These are phyloP conservation scores for Tupiocoris notatus DNA, from an alignment of 2,888 invertebrate species.

Conservation along the genomic window DNA sequence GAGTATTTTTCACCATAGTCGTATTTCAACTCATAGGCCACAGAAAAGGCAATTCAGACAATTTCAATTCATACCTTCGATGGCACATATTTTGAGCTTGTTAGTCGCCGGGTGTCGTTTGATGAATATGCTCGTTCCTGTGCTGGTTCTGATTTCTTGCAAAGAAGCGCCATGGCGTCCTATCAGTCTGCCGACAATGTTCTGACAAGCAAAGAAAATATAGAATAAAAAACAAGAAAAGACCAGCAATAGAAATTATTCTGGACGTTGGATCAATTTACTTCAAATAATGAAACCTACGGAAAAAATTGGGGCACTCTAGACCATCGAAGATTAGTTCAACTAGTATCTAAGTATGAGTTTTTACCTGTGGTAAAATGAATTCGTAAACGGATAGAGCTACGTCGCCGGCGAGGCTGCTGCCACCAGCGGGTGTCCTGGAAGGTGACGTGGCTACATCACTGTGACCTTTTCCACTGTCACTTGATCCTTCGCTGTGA, in stretches of 20 bases:
- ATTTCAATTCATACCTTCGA: conserved; percentile 73
- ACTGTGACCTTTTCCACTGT: conserved; percentile 79
- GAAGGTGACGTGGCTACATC: conserved; percentile 68
- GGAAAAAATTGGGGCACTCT: too few relatives aligned
- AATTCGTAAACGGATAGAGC: conserved; percentile 65
- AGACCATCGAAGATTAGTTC: too few relatives aligned
- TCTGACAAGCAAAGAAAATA: too few relatives aligned
- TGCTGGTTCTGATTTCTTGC: conserved; percentile 73
- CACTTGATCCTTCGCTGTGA: conserved; percentile 74
- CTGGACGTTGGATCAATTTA: too few relatives aligned
- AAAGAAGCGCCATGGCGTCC: conserved; percentile 80
- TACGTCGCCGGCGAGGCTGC: conserved; percentile 52
- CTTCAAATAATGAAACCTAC: too few relatives aligned
- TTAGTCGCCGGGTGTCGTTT: conserved; percentile 71
- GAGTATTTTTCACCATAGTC: background rate
- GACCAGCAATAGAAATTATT: too few relatives aligned
- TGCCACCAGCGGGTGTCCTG: conserved; percentile 58
- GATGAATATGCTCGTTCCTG: conserved; percentile 76
- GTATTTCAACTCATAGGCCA: background rate
- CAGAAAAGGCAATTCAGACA: background rate
- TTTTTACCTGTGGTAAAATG: conserved; percentile 60
- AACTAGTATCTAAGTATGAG: too few relatives aligned
- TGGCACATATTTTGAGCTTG: conserved; percentile 77
- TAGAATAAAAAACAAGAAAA: too few relatives aligned
- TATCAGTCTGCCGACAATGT: conserved; percentile 80